Base-by-base conservation (phyloP, 2,888 invertebrate species). In the Meganola albula region DNA sequence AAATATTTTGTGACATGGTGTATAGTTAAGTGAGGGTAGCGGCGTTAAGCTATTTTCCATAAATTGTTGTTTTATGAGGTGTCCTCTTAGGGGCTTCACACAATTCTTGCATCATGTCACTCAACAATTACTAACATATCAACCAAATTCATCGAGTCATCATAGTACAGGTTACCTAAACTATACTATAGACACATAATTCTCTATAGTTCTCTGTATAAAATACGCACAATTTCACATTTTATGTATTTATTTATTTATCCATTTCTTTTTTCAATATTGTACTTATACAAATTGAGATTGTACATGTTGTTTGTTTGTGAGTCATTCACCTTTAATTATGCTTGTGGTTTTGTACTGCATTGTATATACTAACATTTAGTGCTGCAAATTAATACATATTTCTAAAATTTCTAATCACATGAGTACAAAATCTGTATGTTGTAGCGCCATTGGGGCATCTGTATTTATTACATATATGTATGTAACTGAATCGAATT, bases 1-100 rank as follows among this genome's bases (percentile, higher is more conserved):
- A 62, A 73, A 74, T 82, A 80, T 79, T 84, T 84, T 80, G 80
- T 80, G 84, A 82, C 82, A 79, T 78, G 82, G 68, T 82, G 80
- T 80, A 69, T 59, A 63, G 59, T 62, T 63, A 65, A 58, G 61
- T 47, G 60, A 58, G 56, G 47, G 62, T 70, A 65, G 63, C 63
- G 42, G 59, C 61, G 52, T 57, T 58, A 59, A 61, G 63, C 63
- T 74, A 75, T 80, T 74, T 77, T 75, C 66, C 61, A 58, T 72
- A 76, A 56, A 38, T 62, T 63, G 61, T 66, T 20, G 66, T 70
- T 67, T 58, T 61, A 59, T 42, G 49, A 55, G 53, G 62, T 51
- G 45, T 53, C 59, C 60, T 64, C 59, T 10, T 38, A 44, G 37
- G 68, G 75, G 69, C 75, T 80, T 82, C 74, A 78, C 73, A 78